These are phyloP conservation scores for Temnothorax nylanderi DNA, from an alignment of 1,140 invertebrate genomes.

Conservation along the genomic window DNA sequence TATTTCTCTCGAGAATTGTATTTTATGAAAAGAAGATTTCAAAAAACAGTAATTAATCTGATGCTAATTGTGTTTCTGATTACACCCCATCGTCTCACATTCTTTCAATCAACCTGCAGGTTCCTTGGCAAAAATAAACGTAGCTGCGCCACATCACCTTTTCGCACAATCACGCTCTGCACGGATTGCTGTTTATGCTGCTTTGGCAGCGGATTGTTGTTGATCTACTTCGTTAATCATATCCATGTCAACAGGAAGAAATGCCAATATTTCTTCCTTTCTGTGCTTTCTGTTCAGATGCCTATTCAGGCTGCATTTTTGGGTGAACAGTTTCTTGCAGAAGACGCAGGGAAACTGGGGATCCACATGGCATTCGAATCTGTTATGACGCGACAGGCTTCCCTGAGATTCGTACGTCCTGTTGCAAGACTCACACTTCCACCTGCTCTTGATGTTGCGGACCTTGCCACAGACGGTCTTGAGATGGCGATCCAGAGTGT, in stretches of 20 bases:
- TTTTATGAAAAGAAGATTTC: not conserved
- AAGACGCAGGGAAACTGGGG: constrained; percentile 81
- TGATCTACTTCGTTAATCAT: not conserved
- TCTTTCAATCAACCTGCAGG: not conserved
- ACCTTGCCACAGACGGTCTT: constrained; percentile 66
- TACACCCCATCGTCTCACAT: not conserved
- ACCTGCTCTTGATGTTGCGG: constrained; percentile 54
- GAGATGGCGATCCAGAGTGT: constrained; percentile 67
- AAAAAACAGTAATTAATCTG: not conserved
- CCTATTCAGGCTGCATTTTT: constrained; percentile 66
- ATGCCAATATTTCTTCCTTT: not conserved
- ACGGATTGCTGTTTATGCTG: not conserved
- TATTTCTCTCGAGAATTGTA: not conserved
- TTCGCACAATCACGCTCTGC: not conserved
- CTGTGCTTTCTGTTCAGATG: constrained; percentile 67
- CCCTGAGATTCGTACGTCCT: constrained; percentile 71
- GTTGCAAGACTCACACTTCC: constrained; percentile 62
- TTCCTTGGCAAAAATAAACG: not conserved
- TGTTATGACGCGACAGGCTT: constrained; percentile 82
- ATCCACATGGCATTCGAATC: constrained; percentile 81
- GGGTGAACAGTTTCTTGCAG: constrained; percentile 76
- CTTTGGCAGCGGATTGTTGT: not conserved
- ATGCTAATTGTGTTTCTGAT: not conserved
- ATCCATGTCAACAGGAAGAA: too few species aligned
- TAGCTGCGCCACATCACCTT: not conserved